Evolutionary conservation across 1,140 invertebrate genomes (phyloP).

Genomic region (Tenebrio molitor): DNA sequence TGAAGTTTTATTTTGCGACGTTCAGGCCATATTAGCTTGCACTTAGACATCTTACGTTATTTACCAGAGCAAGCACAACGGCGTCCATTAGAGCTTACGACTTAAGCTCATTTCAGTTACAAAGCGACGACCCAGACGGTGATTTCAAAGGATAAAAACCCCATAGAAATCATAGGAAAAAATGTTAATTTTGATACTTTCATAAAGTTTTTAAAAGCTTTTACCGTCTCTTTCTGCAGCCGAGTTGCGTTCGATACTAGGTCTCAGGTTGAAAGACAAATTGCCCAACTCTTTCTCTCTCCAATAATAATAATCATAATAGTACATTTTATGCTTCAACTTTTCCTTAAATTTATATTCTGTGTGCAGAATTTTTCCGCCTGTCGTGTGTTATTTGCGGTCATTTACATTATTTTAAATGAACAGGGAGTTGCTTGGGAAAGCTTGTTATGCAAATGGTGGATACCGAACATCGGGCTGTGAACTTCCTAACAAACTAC

Average conservation of each 20-base stretch:
- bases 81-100: slow-evolving; percentile 3
- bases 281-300: too few relatives aligned
- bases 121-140: neutral
- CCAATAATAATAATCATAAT: neutral
- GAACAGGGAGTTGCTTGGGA: slow-evolving; percentile 9
- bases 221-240: too few relatives aligned
- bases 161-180: too few relatives aligned
- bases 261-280: too few relatives aligned
- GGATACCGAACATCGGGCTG: slow-evolving; percentile 3
- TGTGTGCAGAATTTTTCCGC: slow-evolving; percentile 6
- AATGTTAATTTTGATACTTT: too few relatives aligned
- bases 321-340: neutral
- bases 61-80: slow-evolving; percentile 6
- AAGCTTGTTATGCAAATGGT: slow-evolving; percentile 31
- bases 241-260: too few relatives aligned
- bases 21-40: slow-evolving; percentile 7
- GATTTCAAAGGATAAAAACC: neutral
- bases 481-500: slow-evolving; percentile 16
- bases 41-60: slow-evolving; percentile 1
- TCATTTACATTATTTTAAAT: slow-evolving; percentile 23
- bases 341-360: neutral
- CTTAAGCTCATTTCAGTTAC: neutral
- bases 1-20: neutral
- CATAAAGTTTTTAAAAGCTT: too few relatives aligned
- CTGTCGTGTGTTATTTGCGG: slow-evolving; percentile 22